Conservation (phyloP, 2,113 vertebrate species). For the Centropus unirufus region DNA sequence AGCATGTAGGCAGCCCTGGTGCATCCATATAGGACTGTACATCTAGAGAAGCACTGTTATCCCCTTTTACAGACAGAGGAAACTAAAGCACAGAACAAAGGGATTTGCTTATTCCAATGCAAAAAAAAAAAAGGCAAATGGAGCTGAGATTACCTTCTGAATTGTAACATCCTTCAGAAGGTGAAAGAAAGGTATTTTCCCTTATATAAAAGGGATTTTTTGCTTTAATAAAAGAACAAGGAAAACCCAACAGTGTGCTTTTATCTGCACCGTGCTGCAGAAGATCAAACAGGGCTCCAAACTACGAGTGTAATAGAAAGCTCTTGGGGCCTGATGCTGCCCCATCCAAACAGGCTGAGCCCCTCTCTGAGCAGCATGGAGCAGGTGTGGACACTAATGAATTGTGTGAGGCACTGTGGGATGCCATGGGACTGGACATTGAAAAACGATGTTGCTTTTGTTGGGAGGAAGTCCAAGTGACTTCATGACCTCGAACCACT, state of each 20-base stretch:
- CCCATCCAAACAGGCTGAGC: not conserved
- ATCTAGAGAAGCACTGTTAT: not conserved
- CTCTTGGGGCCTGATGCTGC: not conserved
- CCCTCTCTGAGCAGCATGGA: accelerated
- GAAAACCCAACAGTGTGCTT: slow-evolving; percentile 15
- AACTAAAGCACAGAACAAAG: not conserved
- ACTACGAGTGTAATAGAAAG: not conserved
- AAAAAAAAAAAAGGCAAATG: not conserved
- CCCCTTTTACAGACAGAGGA: not conserved
- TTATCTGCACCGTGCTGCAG: not conserved
- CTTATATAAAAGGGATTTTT: not conserved
- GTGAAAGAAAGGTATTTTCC: not conserved
- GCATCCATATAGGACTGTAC: not conserved
- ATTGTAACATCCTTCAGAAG: not conserved
- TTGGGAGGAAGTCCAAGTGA: slow-evolving; percentile 57
- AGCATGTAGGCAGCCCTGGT: not conserved
- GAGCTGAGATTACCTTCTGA: not conserved
- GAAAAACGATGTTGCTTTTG: slow-evolving; percentile 47
- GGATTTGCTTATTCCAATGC: not conserved
- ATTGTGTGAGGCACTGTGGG: not conserved
- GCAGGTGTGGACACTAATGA: slow-evolving; percentile 42
- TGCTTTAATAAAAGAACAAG: slow-evolving; percentile 2
- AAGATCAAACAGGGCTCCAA: slow-evolving; percentile 19
- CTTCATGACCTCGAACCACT: slow-evolving; percentile 26
- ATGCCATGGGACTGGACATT: not conserved